These are phyloP conservation scores for Perca schrenkii DNA, from an alignment of 2,113 vertebrate genomes.

Conservation along the genomic window DNA sequence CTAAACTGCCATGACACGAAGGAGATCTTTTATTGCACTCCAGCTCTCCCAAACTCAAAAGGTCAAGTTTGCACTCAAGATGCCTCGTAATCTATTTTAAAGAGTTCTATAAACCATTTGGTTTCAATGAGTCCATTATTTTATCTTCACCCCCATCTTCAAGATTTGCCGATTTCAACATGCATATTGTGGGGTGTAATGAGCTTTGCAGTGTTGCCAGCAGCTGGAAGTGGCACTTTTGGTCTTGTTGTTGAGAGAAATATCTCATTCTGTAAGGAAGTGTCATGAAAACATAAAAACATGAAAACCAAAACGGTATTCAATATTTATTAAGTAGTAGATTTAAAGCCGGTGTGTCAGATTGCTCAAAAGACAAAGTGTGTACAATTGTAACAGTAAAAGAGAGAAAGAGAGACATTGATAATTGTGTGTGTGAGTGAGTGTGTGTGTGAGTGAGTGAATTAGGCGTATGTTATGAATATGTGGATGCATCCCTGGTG, in stretches of 20 bases:
- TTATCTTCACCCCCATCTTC: background rate
- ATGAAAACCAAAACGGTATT: background rate
- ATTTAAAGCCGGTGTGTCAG: background rate
- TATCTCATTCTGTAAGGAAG: background rate
- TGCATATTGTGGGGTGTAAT: too few species aligned
- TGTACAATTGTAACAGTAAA: conserved; percentile 8
- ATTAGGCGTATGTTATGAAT: conserved; percentile 30
- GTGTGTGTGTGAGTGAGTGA: conserved; percentile 16
- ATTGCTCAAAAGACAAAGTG: background rate
- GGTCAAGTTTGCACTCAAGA: background rate
- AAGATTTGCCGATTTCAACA: background rate
- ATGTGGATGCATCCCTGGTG: conserved; percentile 32
- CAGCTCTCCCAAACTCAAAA: background rate
- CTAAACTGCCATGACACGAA: background rate
- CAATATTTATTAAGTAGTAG: background rate
- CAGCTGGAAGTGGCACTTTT: background rate
- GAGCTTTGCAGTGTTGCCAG: background rate
- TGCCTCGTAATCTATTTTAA: background rate
- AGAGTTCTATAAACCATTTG: background rate
- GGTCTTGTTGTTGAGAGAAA: too few species aligned
- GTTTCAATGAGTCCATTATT: background rate
- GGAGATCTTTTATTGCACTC: too few species aligned
- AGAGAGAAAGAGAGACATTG: background rate
- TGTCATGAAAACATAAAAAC: too few species aligned
- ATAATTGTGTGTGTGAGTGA: background rate